These are phyloP conservation scores for Acanthopleura granulata DNA, from an alignment of 2,888 invertebrate species.

Conservation along the genomic window DNA sequence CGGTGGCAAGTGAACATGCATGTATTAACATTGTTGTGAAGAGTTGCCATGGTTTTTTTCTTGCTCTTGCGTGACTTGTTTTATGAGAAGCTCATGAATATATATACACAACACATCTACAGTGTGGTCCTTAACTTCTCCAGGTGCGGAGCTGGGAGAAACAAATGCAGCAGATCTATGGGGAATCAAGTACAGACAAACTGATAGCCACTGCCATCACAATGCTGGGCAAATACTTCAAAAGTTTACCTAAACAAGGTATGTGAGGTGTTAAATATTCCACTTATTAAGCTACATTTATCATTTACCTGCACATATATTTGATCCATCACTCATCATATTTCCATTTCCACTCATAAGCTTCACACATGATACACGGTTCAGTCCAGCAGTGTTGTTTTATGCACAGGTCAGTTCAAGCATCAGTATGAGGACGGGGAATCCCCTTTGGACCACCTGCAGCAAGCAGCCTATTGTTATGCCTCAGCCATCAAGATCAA, in stretches of 20 bases:
- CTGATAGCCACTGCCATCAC: constrained; percentile 46
- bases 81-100: too few species aligned
- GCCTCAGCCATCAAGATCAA: constrained; percentile 64
- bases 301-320: too few species aligned
- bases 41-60: too few species aligned
- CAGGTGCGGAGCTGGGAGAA: constrained; percentile 66
- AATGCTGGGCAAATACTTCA: constrained; percentile 52
- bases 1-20: too few species aligned
- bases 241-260: constrained; percentile 59
- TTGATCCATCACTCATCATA: too few species aligned
- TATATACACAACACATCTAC: too few species aligned
- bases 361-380: too few species aligned
- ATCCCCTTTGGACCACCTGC: constrained; percentile 59
- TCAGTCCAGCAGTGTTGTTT: too few species aligned
- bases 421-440: constrained; percentile 50
- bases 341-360: neutral
- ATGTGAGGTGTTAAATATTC: too few species aligned
- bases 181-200: constrained; percentile 51
- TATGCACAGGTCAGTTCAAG: constrained; percentile 38
- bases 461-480: constrained; percentile 54
- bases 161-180: constrained; percentile 61
- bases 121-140: neutral
- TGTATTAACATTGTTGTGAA: too few species aligned
- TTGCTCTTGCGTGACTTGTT: too few species aligned
- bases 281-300: too few species aligned